Conservation (phyloP, 2,113 vertebrate genomes). For the Proterorhinus semilunaris region DNA sequence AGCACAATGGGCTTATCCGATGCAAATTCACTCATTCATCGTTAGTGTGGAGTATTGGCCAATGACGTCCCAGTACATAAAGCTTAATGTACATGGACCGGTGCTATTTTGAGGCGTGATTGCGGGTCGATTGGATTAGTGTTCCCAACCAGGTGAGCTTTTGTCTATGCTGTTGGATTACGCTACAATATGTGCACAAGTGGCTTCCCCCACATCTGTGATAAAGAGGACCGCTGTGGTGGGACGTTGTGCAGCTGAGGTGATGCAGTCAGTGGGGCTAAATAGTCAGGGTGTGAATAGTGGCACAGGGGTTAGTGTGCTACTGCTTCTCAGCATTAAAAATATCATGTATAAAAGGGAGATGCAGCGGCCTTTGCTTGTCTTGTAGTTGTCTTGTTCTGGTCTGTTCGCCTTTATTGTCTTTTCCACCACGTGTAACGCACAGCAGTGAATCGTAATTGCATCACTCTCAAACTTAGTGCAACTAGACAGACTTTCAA, state of each 20-base stretch:
- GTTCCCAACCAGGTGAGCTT: constrained; percentile 29
- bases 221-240: background rate
- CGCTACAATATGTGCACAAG: constrained; percentile 25
- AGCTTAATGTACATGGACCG: background rate
- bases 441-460: too few species aligned
- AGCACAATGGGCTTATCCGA: background rate
- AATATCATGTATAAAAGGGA: too few species aligned
- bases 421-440: too few species aligned
- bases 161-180: constrained; percentile 32
- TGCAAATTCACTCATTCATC: background rate
- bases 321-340: too few species aligned
- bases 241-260: background rate
- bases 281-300: background rate
- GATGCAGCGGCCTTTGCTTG: too few species aligned
- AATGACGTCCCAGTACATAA: background rate
- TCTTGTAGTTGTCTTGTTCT: too few species aligned
- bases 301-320: background rate
- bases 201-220: constrained; percentile 4
- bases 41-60: background rate
- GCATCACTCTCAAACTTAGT: too few species aligned
- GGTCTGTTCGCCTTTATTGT: too few species aligned
- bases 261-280: too few species aligned
- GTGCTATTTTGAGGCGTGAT: constrained; percentile 49
- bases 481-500: too few species aligned
- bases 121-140: constrained; percentile 63